Conservation (phyloP, 2,888 invertebrate species). For the Orthosia cruda region DNA sequence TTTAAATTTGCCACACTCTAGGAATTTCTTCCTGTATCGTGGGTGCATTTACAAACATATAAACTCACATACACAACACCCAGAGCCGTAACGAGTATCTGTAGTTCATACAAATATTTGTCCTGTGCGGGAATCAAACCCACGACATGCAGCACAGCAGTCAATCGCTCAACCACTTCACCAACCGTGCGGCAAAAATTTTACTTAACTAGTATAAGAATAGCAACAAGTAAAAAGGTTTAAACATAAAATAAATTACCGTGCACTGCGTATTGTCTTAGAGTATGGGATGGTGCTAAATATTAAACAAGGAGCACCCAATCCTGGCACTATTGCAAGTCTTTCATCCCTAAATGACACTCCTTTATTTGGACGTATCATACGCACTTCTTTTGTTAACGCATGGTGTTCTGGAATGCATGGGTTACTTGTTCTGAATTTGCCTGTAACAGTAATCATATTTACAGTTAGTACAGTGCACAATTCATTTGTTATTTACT, state of each 20-base stretch:
- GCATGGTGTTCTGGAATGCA: slow-evolving; percentile 92
- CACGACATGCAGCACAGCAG: too few relatives aligned
- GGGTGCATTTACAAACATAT: too few relatives aligned
- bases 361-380: slow-evolving; percentile 92
- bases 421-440: slow-evolving; percentile 89
- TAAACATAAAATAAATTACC: slow-evolving; percentile 84
- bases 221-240: neutral
- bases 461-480: slow-evolving; percentile 28
- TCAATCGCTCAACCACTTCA: too few relatives aligned
- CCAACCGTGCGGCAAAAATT: too few relatives aligned
- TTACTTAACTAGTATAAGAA: neutral
- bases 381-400: slow-evolving; percentile 91
- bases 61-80: too few relatives aligned
- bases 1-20: too few relatives aligned
- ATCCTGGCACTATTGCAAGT: slow-evolving; percentile 95
- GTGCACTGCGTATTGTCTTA: slow-evolving; percentile 92
- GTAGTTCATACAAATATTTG: too few relatives aligned
- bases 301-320: slow-evolving; percentile 96
- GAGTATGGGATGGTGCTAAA: slow-evolving; percentile 97
- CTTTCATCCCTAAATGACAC: slow-evolving; percentile 95
- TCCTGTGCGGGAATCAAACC: too few relatives aligned
- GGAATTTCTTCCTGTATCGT: too few relatives aligned
- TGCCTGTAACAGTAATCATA: slow-evolving; percentile 75
- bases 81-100: too few relatives aligned
- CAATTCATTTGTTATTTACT: slow-evolving; percentile 7